Base-by-base conservation (phyloP, 2,888 invertebrate species). In the Andricus quercusramuli region DNA sequence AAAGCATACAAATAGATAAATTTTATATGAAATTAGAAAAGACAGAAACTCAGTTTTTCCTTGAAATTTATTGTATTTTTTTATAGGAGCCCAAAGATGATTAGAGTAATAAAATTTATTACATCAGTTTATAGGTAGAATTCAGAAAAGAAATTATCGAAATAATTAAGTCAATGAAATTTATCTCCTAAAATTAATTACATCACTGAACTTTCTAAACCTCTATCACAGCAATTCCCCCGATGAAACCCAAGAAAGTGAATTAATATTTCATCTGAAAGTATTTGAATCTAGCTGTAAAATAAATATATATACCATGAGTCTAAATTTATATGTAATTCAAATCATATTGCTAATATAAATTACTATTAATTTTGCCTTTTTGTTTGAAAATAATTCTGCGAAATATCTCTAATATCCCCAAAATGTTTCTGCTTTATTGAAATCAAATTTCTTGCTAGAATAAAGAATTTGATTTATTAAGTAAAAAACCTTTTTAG, bases 181-280 rank as follows among this genome's bases (percentile, higher is more conserved):
- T 20, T 0, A 41, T n/a, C 11, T n/a, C 22, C 22, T 13, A 41
- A 67, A 66, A 67, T 67, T 41, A 41, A 67, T 67, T 37, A 67
- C n/a, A 20, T 44, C 41, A 67, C 22, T 41, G 41, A 67, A 67
- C 67, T 67, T 67, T 67, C 67, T 41, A 67, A 67, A 44, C n/a
- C 22, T 37, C n/a, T 44, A 9, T 20, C n/a, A 22, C 2, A 22
- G 13, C 4, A 5, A 44, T 22, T 37, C 13, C 11, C 0, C 22
- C 2, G 29, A 17, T 15, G 64, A 29, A 64, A 13, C 22, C 15
- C 11, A 25, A 64, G 64, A 29, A 64, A 25, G 17, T 64, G 29
- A 64, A 64, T 64, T 64, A 3, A 11, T 62, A 62, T 62, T 25
- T 11, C 2, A 3, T n/a, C n/a, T 56, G 2, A n/a, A 56, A n/a